Base-by-base conservation (phyloP, 2,113 vertebrate species). In the Megalops atlanticus region DNA sequence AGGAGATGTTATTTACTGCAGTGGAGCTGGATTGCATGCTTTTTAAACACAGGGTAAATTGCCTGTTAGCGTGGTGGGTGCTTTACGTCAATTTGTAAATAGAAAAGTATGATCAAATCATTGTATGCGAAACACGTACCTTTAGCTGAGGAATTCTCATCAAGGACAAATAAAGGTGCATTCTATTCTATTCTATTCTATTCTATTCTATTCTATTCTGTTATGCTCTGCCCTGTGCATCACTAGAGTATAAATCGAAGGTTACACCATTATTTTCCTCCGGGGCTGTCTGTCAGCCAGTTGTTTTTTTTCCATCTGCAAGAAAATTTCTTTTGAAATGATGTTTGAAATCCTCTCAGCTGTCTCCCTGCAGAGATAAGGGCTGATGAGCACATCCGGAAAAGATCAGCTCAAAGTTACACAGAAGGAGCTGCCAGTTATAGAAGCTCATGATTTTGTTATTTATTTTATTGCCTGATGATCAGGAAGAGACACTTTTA, bases 331-430 rank as follows among this genome's bases (percentile, higher is more conserved):
- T 41, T 10, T 11, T 74, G 38, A 74, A 14, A 18, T 74, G 39
- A 74, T 27, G 72, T 74, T 74, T 27, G 40, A 41, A 39, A 74
- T 74, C n/a, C 40, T n/a, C 40, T 39, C 72, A 74, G 4, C 24
- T 14, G 38, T 71, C 69, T 33, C 69, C n/a, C n/a, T n/a, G n/a
- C 27, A 41, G 18, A 43, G 72, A 74, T 74, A 11, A 41, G 21
- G 35, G n/a, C 18, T 74, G 21, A 74, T 41, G n/a, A 74, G 1
- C 38, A 40, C 36, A 74, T 36, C 72, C 41, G 18, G 40, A 24
- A 36, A 8, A n/a, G 4, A 64, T 64, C 58, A 31, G 2, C 52
- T n/a, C 52, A 58, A 64, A 64, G 58, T 64, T 64, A 1, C 58
- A 64, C 58, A 64, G 58, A 64, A n/a, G 10, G 58, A 64, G 58